These are phyloP conservation scores for Epirrita christyi DNA, from an alignment of 2,888 invertebrate species.

Conservation along the genomic window DNA sequence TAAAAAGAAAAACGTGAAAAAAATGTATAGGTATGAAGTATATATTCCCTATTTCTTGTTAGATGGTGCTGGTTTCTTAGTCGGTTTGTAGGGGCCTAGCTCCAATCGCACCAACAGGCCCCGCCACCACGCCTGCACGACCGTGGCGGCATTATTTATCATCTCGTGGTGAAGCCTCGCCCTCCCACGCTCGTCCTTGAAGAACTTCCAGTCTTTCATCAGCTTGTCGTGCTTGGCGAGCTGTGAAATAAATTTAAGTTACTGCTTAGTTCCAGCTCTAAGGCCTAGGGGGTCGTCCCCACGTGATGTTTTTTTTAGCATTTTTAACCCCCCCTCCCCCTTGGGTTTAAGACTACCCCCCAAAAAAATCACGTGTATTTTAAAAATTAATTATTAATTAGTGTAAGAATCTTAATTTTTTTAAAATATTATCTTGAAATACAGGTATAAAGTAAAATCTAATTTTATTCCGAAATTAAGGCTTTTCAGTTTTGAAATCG, in stretches of 20 bases:
- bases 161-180: constrained; percentile 56
- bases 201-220: constrained; percentile 61
- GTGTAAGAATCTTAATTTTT: too few species aligned
- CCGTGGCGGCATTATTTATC: constrained; percentile 64
- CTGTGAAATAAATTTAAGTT: constrained; percentile 31
- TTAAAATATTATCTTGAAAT: too few species aligned
- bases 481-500: too few species aligned
- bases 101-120: constrained; percentile 35
- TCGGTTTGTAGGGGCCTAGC: constrained; percentile 36
- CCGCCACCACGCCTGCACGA: constrained; percentile 77
- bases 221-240: constrained; percentile 51
- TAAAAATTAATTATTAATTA: too few species aligned
- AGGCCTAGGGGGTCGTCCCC: too few species aligned
- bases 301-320: too few species aligned
- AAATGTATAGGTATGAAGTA: not conserved
- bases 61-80: not conserved
- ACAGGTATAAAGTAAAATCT: too few species aligned
- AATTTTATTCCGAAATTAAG: too few species aligned
- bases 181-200: constrained; percentile 65
- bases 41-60: constrained; percentile 17
- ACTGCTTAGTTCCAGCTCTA: not conserved
- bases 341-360: too few species aligned
- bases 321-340: too few species aligned
- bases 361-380: too few species aligned
- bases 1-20: not conserved